Percentiles rank a stretch among this genome's conserved stretches.
These are phyloP conservation scores for Cryptus viduatorius DNA, from an alignment of 2,888 invertebrate genomes.

Conservation along the genomic window DNA sequence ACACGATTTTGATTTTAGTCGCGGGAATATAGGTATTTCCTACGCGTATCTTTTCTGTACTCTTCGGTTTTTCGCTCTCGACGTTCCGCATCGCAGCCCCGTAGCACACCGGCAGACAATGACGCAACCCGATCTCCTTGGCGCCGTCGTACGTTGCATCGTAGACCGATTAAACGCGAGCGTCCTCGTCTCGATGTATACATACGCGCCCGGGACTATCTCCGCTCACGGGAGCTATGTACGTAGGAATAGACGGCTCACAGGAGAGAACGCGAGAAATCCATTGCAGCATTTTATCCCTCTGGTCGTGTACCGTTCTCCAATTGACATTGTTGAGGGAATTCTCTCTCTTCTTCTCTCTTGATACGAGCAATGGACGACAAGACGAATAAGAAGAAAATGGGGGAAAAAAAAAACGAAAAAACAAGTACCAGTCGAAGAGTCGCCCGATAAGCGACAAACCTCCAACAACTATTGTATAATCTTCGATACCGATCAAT, in stretches of 20 bases:
- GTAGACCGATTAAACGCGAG: constrained; percentile 53
- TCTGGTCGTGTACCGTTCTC: constrained; percentile 60
- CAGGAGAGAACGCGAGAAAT: constrained; percentile 11
- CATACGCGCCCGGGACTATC: constrained; percentile 12
- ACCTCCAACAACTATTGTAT: constrained; percentile 65
- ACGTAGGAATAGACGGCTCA: background rate
- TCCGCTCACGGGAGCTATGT: constrained; percentile 16
- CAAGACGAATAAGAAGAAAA: constrained; percentile 20
- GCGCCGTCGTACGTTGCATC: constrained; percentile 70
- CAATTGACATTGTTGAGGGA: constrained; percentile 66
- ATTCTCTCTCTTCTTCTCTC: too few species aligned
- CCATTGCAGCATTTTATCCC: constrained; percentile 45
- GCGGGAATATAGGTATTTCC: background rate
- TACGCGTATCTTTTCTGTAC: constrained; percentile 48
- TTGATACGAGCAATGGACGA: too few species aligned
- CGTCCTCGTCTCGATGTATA: constrained; percentile 14
- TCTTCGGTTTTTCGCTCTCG: constrained; percentile 53
- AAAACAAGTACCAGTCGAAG: constrained; percentile 13
- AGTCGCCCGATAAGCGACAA: constrained; percentile 51
- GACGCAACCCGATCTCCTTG: constrained; percentile 70
- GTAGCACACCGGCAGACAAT: constrained; percentile 64
- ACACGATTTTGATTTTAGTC: too few species aligned
- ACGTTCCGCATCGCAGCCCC: constrained; percentile 59
- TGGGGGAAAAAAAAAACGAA: constrained; percentile 27
- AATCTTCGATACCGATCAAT: constrained; percentile 68